A percentile compares a stretch with the other conserved stretches of the same genome.
Conservation (phyloP, 30 jellyfish, hydroid and myxozoan genomes). For the Catostylus mosaicus region DNA sequence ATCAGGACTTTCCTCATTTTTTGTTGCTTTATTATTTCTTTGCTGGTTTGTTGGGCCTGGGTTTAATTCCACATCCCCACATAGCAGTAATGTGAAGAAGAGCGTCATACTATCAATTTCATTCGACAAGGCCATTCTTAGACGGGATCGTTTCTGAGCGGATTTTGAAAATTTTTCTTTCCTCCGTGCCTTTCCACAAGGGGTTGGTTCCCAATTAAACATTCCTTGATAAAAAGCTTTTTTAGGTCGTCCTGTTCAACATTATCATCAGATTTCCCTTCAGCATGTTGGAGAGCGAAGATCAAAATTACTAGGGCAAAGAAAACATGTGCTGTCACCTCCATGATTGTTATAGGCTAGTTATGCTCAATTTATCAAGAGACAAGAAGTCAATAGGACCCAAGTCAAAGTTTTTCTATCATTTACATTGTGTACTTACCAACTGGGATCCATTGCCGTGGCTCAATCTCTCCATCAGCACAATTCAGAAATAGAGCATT, state of each 20-base stretch:
- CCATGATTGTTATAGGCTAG: too few relatives aligned
- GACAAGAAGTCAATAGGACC: too few relatives aligned
- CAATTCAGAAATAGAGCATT: constrained; percentile 28
- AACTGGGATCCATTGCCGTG: constrained; percentile 29
- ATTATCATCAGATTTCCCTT: too few relatives aligned
- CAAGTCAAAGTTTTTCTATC: too few relatives aligned
- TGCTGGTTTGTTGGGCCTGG: constrained; percentile 6
- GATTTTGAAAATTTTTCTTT: neutral
- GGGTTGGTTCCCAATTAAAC: too few relatives aligned
- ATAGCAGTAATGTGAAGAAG: neutral
- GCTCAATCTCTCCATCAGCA: constrained; percentile 35
- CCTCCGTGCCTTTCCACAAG: neutral
- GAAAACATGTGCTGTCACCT: too few relatives aligned
- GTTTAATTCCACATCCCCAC: constrained; percentile 20
- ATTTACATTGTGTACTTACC: too few relatives aligned
- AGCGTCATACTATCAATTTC: neutral
- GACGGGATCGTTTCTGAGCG: neutral
- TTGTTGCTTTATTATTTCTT: neutral
- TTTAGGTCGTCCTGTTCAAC: too few relatives aligned
- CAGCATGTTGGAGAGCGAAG: too few relatives aligned
- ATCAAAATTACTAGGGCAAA: too few relatives aligned
- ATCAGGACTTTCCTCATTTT: neutral
- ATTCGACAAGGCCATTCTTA: neutral
- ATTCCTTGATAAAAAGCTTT: too few relatives aligned
- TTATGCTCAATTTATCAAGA: too few relatives aligned